A percentile compares a stretch with the other conserved stretches of the same genome.
These are phyloP conservation scores for Syrmaticus mikado DNA, from an alignment of 2,113 vertebrate genomes.

Conservation along the genomic window DNA sequence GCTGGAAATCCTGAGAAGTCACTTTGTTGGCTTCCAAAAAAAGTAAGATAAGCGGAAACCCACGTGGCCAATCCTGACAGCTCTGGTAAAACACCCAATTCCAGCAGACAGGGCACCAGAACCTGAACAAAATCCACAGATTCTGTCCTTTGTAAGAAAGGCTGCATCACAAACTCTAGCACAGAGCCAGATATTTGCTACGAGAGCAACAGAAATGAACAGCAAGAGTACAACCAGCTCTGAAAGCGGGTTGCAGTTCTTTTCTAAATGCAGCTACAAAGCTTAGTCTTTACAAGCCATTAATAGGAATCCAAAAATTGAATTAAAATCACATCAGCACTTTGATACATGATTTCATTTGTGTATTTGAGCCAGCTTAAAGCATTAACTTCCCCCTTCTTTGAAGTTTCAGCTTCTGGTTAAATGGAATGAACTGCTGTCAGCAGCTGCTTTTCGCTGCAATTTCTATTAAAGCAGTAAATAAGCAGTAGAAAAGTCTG, in stretches of 20 bases:
- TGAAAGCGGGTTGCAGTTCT: background rate
- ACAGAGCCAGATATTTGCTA: background rate
- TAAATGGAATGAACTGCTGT: background rate
- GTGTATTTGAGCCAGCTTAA: background rate
- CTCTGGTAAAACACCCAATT: background rate
- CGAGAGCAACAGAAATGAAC: background rate
- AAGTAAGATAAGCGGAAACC: background rate
- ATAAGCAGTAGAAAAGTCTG: background rate
- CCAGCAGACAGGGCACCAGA: background rate
- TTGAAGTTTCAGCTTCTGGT: background rate
- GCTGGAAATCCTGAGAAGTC: background rate
- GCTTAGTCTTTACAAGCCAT: background rate
- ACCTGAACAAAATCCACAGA: background rate
- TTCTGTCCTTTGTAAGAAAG: background rate
- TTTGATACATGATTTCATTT: background rate
- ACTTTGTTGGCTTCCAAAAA: constrained; percentile 11
- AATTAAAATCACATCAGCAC: background rate
- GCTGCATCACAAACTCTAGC: background rate
- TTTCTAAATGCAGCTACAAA: background rate
- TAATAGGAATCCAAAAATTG: background rate
- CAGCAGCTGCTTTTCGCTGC: background rate
- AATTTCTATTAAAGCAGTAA: background rate
- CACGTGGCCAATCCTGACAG: background rate
- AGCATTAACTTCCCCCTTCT: background rate
- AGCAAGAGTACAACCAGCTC: background rate